A percentile compares a stretch with the other conserved stretches of the same genome.
Conservation (phyloP, 2,888 invertebrate genomes). For the Drosophila peninsularis region DNA sequence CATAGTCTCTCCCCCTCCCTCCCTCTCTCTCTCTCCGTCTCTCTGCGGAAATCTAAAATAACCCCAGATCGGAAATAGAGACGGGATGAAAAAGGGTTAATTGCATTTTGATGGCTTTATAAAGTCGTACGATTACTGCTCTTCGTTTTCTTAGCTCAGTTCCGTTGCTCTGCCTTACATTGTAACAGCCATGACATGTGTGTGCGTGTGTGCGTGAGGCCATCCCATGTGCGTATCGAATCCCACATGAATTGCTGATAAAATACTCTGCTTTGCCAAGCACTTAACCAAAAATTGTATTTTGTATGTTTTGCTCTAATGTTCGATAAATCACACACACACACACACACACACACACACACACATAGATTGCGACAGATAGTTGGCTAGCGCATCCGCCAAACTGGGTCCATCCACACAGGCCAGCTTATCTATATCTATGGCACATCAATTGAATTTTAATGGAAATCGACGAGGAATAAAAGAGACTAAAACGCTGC, state of each 20-base stretch:
- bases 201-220: constrained; percentile 9
- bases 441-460: constrained; percentile 79
- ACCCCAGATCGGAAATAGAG: constrained; percentile 73
- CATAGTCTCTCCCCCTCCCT: neutral
- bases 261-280: constrained; percentile 77
- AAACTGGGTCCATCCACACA: constrained; percentile 37
- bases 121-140: constrained; percentile 45
- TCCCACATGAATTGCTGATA: constrained; percentile 78
- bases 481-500: constrained; percentile 78
- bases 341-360: constrained; percentile 13
- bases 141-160: constrained; percentile 35
- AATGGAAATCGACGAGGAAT: constrained; percentile 81
- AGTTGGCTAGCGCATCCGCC: constrained; percentile 69
- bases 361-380: constrained; percentile 48
- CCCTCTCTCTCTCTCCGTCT: neutral
- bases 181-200: constrained; percentile 41
- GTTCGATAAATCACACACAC: constrained; percentile 69
- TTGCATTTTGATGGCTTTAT: constrained; percentile 82
- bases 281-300: constrained; percentile 81
- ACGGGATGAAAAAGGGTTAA: constrained; percentile 73
- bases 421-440: constrained; percentile 40
- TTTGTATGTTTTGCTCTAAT: constrained; percentile 74
- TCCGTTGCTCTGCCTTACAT: constrained; percentile 32
- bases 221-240: constrained; percentile 41
- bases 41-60: constrained; percentile 66